These are phyloP conservation scores for Hetaerina americana DNA, from an alignment of 1,140 invertebrate species.

Conservation along the genomic window DNA sequence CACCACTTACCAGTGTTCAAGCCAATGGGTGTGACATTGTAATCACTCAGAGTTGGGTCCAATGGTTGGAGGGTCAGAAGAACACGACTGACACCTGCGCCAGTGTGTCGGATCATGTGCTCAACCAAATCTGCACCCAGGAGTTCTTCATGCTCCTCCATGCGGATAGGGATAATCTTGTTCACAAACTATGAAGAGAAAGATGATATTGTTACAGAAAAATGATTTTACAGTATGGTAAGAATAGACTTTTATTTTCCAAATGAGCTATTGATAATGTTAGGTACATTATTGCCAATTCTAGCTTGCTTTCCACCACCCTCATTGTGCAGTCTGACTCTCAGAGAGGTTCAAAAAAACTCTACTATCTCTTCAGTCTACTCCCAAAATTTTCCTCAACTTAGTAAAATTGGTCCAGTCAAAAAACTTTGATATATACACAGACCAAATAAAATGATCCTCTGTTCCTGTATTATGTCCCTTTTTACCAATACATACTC, in stretches of 20 bases:
- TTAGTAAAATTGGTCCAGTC: not conserved
- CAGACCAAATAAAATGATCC: too few species aligned
- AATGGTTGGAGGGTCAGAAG: slow-evolving; percentile 40
- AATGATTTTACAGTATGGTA: not conserved
- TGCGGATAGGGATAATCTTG: slow-evolving; percentile 64
- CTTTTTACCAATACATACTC: too few species aligned
- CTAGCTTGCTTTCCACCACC: too few species aligned
- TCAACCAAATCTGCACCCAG: slow-evolving; percentile 78
- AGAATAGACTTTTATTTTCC: too few species aligned
- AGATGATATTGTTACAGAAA: not conserved
- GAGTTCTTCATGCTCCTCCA: slow-evolving; percentile 70
- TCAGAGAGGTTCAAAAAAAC: not conserved
- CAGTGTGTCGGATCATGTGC: slow-evolving; percentile 54
- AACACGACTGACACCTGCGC: slow-evolving; percentile 44
- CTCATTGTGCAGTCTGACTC: too few species aligned
- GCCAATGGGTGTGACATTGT: slow-evolving; percentile 33
- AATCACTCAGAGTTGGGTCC: slow-evolving; percentile 28
- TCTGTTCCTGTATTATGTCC: too few species aligned
- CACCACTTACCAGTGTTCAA: slow-evolving; percentile 37
- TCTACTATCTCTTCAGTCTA: not conserved
- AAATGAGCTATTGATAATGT: too few species aligned
- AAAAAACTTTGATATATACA: too few species aligned
- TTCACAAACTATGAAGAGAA: slow-evolving; percentile 43
- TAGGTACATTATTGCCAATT: too few species aligned
- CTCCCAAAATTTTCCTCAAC: not conserved